phyloP scores from a whole-genome alignment of 2,888 invertebrate genomes.

The Oxystoma pomonae region DNA sequence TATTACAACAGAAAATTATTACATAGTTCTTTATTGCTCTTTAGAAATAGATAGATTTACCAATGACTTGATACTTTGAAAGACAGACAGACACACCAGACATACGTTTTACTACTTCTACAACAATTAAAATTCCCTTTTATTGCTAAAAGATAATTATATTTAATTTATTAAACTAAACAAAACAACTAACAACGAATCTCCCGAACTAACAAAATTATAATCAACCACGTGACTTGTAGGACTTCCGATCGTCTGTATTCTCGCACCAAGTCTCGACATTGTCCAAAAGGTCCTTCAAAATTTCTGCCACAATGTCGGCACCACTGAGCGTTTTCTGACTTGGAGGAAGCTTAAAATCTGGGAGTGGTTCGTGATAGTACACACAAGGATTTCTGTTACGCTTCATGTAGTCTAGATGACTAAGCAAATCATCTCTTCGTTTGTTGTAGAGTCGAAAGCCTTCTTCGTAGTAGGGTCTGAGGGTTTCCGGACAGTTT shows the following conservation, averaged over 20 bases:
- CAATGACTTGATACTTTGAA: too few species aligned
- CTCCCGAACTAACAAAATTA: background rate
- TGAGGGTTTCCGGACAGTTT: constrained; percentile 35
- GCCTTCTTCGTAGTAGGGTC: constrained; percentile 45
- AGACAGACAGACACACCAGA: too few species aligned
- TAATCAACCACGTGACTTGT: too few species aligned
- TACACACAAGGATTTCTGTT: constrained; percentile 55
- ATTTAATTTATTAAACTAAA: background rate
- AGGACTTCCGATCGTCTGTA: background rate
- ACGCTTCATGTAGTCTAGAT: constrained; percentile 47
- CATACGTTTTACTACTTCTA: too few species aligned
- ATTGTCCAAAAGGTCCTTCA: constrained; percentile 22
- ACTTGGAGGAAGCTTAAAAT: constrained; percentile 25
- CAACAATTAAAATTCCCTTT: background rate
- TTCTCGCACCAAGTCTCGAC: constrained; percentile 12
- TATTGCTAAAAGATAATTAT: too few species aligned
- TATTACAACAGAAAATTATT: too few species aligned
- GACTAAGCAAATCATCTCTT: constrained; percentile 34
- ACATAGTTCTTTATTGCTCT: too few species aligned
- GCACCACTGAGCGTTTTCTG: constrained; percentile 18
- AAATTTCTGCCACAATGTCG: constrained; percentile 19
- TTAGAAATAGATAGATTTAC: too few species aligned
- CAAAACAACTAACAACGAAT: background rate
- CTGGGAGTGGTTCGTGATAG: constrained; percentile 45
- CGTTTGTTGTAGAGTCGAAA: constrained; percentile 44